Evolutionary conservation across 2,888 invertebrate species (phyloP).

Genomic region (Dyspetes luteomarginatus): DNA sequence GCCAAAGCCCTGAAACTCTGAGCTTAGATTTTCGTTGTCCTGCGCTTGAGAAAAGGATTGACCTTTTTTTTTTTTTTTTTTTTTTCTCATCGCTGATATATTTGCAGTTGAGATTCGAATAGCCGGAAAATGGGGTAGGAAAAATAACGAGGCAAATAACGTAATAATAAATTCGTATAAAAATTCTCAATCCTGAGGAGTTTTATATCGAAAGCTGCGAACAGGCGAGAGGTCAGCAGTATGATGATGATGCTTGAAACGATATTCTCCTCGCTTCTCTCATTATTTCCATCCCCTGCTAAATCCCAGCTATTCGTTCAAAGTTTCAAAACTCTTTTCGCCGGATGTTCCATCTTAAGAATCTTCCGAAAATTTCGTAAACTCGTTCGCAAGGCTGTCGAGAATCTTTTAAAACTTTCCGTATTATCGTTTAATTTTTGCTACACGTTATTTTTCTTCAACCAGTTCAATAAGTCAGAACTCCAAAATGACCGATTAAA

Average conservation of each 20-base stretch:
- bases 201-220: no score
- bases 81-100: background rate
- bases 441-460: background rate
- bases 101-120: background rate
- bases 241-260: no score
- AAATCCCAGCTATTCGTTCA: slow-evolving; percentile 9
- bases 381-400: background rate
- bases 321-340: slow-evolving; percentile 24
- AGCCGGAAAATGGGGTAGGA: slow-evolving; percentile 14
- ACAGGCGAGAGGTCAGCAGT: no score
- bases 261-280: background rate
- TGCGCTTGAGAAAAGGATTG: slow-evolving; percentile 10
- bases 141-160: slow-evolving; percentile 13
- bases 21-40: background rate
- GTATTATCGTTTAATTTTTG: slow-evolving; percentile 15
- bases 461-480: no score
- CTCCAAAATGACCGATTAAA: no score
- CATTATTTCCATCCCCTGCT: background rate
- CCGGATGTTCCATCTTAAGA: background rate
- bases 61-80: slow-evolving; percentile 15
- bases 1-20: background rate
- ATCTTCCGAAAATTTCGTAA: background rate
- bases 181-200: no score
- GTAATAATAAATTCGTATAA: background rate
- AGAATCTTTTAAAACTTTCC: slow-evolving; percentile 48